Percentiles rank a stretch among this genome's conserved stretches.
Conservation (phyloP, 1,140 invertebrate species). For the Pectinophora gossypiella region DNA sequence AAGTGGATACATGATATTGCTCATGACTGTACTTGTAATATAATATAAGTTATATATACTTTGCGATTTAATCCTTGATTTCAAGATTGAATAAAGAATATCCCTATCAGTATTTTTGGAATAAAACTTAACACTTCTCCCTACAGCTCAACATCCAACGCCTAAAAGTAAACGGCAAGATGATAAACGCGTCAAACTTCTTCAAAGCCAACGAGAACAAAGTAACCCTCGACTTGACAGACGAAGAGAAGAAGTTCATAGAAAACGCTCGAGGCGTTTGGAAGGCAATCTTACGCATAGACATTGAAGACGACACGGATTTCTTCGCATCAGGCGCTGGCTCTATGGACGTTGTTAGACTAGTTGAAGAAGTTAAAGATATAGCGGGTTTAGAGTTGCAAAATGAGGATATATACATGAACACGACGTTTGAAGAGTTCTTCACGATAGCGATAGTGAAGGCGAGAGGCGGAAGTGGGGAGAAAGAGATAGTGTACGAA, state of each 20-base stretch:
- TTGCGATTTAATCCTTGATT: too few relatives aligned
- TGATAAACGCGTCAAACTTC: conserved; percentile 89
- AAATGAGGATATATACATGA: conserved; percentile 96
- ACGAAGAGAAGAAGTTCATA: conserved; percentile 83
- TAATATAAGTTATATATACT: too few relatives aligned
- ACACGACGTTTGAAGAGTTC: conserved; percentile 91
- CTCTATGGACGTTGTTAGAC: conserved; percentile 96
- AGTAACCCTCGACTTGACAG: conserved; percentile 82
- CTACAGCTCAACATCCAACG: conserved; percentile 81
- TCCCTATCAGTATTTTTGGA: too few relatives aligned
- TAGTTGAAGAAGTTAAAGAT: conserved; percentile 95
- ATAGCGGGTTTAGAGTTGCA: conserved; percentile 85
- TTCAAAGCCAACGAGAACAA: conserved; percentile 79
- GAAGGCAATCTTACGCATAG: conserved; percentile 88
- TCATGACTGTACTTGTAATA: too few relatives aligned
- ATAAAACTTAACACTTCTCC: too few relatives aligned
- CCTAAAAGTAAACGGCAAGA: conserved; percentile 85
- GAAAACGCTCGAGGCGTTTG: conserved; percentile 83
- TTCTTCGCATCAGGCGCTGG: conserved; percentile 95
- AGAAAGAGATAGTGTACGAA: conserved; percentile 79
- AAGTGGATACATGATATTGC: too few relatives aligned
- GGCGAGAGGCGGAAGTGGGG: conserved; percentile 76
- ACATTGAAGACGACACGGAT: conserved; percentile 88
- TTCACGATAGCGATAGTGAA: conserved; percentile 80
- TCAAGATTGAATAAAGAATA: too few relatives aligned